Percentiles rank a stretch among this genome's conserved stretches.
These are phyloP conservation scores for Morinoia aosen DNA, from an alignment of 2,888 invertebrate genomes.

Conservation along the genomic window DNA sequence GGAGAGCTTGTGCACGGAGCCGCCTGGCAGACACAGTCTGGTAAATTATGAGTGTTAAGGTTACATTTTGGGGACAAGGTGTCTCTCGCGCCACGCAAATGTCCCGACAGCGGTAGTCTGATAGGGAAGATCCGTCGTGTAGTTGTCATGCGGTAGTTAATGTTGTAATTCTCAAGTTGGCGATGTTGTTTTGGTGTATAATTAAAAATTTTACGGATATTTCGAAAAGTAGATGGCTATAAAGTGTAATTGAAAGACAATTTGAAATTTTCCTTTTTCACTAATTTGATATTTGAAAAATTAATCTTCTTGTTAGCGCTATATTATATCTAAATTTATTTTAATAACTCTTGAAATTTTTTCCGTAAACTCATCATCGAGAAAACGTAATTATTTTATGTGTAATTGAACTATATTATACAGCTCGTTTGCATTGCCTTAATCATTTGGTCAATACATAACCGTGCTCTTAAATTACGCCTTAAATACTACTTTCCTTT, in stretches of 20 bases:
- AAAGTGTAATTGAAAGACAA: neutral
- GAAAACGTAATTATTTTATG: neutral
- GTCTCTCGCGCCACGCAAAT: neutral
- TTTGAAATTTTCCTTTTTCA: neutral
- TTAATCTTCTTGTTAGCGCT: no score
- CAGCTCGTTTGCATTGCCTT: neutral
- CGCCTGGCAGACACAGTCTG: neutral
- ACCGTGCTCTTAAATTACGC: neutral
- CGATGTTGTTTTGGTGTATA: no score
- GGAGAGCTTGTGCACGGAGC: neutral
- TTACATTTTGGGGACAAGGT: neutral
- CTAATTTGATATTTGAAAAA: no score
- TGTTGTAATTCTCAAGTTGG: no score
- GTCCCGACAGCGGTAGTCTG: neutral
- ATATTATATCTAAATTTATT: no score
- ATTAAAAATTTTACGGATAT: neutral
- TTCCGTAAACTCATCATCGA: neutral
- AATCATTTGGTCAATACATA: neutral
- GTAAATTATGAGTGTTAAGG: neutral
- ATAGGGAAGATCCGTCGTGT: neutral
- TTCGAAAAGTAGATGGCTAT: neutral
- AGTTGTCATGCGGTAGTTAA: no score
- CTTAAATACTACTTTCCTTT: neutral
- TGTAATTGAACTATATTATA: neutral
- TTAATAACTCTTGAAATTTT: neutral